Evolutionary conservation across 2,113 vertebrate species (phyloP).

Genomic region (Marcusenius ussheri): DNA sequence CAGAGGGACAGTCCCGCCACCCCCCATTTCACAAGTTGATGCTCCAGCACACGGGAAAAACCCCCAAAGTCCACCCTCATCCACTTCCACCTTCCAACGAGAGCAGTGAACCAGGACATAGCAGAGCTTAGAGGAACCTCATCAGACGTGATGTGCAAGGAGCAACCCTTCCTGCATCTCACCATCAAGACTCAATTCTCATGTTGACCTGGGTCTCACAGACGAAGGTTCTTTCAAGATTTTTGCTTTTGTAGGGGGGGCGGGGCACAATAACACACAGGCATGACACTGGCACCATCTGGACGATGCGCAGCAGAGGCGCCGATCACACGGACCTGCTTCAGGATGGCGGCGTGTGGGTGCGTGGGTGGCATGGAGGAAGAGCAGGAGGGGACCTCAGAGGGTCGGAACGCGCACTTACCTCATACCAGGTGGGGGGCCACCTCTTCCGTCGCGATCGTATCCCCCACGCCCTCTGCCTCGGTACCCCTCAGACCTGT

Average conservation of each 20-base stretch:
- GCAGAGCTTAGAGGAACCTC: background rate
- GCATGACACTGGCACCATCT: background rate
- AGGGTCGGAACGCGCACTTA: conserved; percentile 61
- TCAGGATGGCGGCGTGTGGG: background rate
- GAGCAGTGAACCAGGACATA: background rate
- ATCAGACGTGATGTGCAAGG: background rate
- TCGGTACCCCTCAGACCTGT: conserved; percentile 59
- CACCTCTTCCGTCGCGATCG: conserved; percentile 50
- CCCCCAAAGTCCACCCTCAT: background rate
- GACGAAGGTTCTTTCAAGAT: background rate
- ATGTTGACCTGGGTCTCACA: background rate
- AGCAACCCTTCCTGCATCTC: background rate
- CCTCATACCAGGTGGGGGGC: conserved; percentile 65
- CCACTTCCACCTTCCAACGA: background rate
- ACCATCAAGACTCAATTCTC: background rate
- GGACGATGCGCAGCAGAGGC: background rate
- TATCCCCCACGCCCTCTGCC: conserved; percentile 58
- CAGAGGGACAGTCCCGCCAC: background rate
- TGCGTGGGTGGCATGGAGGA: conserved; percentile 23
- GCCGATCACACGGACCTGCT: background rate
- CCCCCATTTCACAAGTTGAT: background rate
- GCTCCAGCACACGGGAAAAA: background rate
- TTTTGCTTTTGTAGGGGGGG: background rate
- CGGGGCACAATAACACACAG: background rate
- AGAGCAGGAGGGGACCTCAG: conserved; percentile 47